Conservation (phyloP, 2,888 invertebrate species). For the Volucella inanis region DNA sequence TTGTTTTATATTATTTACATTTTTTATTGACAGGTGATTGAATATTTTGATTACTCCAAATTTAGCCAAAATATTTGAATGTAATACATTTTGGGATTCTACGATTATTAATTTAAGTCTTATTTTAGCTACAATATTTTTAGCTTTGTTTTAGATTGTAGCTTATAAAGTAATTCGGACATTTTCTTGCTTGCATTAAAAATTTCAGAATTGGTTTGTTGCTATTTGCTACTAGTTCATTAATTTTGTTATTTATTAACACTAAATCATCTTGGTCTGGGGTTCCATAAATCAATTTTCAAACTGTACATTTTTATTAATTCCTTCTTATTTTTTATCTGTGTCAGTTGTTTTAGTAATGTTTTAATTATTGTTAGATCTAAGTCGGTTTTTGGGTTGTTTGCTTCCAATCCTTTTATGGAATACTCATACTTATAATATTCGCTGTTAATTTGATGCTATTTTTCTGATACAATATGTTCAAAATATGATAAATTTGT, state of each 20-base stretch:
- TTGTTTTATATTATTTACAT: no score
- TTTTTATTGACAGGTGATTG: no score
- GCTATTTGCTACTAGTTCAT: slow-evolving; percentile 6
- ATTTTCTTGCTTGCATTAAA: background rate
- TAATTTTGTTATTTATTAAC: slow-evolving; percentile 34
- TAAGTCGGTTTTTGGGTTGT: no score
- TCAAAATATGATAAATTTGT: no score
- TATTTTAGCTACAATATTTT: background rate
- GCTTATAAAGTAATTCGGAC: slow-evolving; percentile 1
- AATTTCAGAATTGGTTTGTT: background rate
- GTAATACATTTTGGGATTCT: no score
- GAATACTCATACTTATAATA: no score
- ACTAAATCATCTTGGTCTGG: slow-evolving; percentile 23
- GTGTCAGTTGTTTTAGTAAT: slow-evolving; percentile 1
- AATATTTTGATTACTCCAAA: no score
- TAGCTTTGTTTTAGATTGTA: background rate
- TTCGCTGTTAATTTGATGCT: no score
- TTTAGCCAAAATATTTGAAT: no score
- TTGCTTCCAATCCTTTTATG: no score
- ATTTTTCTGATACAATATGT: no score
- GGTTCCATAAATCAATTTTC: slow-evolving; percentile 34
- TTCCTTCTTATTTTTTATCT: background rate
- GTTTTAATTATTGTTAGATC: slow-evolving; percentile 1
- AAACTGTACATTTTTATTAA: slow-evolving; percentile 15
- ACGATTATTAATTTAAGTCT: background rate